These are phyloP conservation scores for Apodemus speciosus DNA, from an alignment of 2,113 vertebrate genomes.

Conservation along the genomic window DNA sequence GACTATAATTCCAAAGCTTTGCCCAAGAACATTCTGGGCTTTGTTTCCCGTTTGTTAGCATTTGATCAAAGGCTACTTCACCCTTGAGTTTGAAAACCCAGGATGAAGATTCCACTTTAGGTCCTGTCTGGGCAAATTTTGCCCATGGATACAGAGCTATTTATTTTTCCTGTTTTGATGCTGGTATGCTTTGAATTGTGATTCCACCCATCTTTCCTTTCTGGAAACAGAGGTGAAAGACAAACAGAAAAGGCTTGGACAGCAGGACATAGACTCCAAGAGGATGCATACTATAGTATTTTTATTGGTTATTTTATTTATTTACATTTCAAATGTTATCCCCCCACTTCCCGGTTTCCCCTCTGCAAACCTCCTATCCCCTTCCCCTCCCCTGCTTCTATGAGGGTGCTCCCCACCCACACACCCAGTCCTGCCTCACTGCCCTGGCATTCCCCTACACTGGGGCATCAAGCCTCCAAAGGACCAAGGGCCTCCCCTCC, in stretches of 20 bases:
- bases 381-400: too few species aligned
- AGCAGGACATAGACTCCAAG: neutral
- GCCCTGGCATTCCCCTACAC: too few species aligned
- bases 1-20: conserved; percentile 6
- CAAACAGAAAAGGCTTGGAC: neutral
- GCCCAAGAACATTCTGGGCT: neutral
- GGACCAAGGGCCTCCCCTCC: too few species aligned
- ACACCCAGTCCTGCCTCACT: too few species aligned
- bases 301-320: neutral
- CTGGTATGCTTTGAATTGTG: neutral
- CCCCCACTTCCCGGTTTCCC: too few species aligned
- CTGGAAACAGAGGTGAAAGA: neutral
- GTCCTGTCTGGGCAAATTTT: neutral
- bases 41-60: neutral
- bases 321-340: too few species aligned
- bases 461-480: too few species aligned
- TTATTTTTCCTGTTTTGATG: neutral
- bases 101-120: neutral
- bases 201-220: neutral
- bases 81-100: neutral
- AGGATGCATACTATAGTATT: neutral
- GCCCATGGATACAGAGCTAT: neutral
- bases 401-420: too few species aligned
- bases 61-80: neutral
- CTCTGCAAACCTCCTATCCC: too few species aligned